A percentile compares a stretch with the other conserved stretches of the same genome.
Conservation (phyloP, 2,888 invertebrate species). For the Hydroisotoma schaefferi region DNA sequence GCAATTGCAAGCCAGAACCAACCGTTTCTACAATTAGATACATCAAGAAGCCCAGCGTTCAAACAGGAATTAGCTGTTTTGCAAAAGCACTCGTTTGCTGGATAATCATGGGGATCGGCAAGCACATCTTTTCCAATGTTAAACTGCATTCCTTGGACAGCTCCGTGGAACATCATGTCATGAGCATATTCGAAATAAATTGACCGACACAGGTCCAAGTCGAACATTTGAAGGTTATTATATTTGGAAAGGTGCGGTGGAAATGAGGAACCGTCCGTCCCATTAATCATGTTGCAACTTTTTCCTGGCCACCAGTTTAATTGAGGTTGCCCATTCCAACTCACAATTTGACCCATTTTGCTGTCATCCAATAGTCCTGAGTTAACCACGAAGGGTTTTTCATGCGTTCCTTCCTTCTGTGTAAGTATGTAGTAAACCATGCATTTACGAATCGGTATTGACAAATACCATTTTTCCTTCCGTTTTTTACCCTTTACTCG, state of each 20-base stretch:
- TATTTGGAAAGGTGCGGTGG: conserved; percentile 14
- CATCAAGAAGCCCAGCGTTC: conserved; percentile 36
- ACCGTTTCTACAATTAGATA: conserved; percentile 36
- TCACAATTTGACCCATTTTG: conserved; percentile 25
- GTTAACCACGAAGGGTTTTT: conserved; percentile 31
- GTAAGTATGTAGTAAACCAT: too few relatives aligned
- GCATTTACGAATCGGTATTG: too few relatives aligned
- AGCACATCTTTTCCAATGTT: conserved; percentile 13
- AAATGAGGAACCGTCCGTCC: conserved; percentile 32
- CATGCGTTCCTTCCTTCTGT: conserved; percentile 38
- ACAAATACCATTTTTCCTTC: too few relatives aligned
- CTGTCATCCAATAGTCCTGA: conserved; percentile 27
- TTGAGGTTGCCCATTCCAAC: conserved; percentile 15
- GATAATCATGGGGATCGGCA: conserved; percentile 18
- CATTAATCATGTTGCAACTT: conserved; percentile 30
- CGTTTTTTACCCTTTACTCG: too few relatives aligned
- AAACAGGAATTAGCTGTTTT: conserved; percentile 25
- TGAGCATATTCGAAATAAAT: conserved; percentile 26
- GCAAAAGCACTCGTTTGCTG: conserved; percentile 31
- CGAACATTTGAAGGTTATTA: conserved; percentile 23
- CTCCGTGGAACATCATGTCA: conserved; percentile 15
- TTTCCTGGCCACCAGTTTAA: conserved; percentile 31
- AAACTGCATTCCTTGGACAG: conserved; percentile 11
- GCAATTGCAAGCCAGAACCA: not conserved
- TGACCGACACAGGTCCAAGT: conserved; percentile 37